Evolutionary conservation across 2,113 vertebrate genomes (phyloP), one percentile per base, ranked within the genome.

Genomic region (Labeo catla): DNA sequence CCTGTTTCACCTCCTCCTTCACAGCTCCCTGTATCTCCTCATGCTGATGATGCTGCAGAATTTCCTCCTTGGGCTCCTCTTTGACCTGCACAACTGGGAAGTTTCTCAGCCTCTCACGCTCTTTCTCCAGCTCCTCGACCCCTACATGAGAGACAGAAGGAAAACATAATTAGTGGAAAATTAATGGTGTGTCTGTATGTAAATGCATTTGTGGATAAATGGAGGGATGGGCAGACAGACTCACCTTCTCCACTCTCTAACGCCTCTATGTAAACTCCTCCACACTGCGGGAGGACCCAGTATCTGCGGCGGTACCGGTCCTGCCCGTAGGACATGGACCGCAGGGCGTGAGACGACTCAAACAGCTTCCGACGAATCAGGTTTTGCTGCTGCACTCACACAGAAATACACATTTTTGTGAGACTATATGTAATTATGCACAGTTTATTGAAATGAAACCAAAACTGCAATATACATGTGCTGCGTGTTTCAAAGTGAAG

Each of bases 231-330:
- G 43, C 43, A 0, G 21, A n/a, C 57, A 15, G 54, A 87, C 93
- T 90, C 94, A 99, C 98, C 98, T 97, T 99, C 98, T 86, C 97
- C 97, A 59, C 98, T 99, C 91, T 99, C 98, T 96, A 99, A 96
- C 89, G 95, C 97, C 94, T 99, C 98, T 8, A 99, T 96, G 93
- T 98, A 99, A 92, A 99, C 91, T 0, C 98, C 98, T 34, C 98
- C 98, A 84, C 98, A 99, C 23, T 99, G 98, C 13, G 98, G 98
- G 73, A 99, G 96, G 45, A 99, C 97, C 98, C 98, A 99, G 91
- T 99, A 99, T 28, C 98, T 95, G 10, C 98, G 97, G 61, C 96
- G 95, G 88, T 97, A 99, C 2, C 98, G 97, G 90, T 99, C 98
- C 87, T 99, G 98, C 15, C 98, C 98, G 8, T 99, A 99, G 95